These are phyloP conservation scores for Gambelia wislizenii DNA, from an alignment of 2,797 vertebrate species.

Conservation along the genomic window DNA sequence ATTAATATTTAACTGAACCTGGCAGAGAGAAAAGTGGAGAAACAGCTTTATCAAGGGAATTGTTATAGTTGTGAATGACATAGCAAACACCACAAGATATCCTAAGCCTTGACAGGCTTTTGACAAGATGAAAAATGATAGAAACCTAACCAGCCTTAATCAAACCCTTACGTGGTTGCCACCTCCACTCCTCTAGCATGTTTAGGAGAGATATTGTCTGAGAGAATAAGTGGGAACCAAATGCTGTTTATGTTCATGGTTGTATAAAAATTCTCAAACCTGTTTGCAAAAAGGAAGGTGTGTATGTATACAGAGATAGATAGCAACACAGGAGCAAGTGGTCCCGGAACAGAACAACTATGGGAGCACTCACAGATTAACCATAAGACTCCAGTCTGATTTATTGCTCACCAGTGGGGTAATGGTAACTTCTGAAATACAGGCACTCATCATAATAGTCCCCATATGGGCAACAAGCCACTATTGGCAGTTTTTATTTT, in stretches of 20 bases:
- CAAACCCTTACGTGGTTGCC: neutral
- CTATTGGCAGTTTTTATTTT: neutral
- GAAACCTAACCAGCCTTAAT: neutral
- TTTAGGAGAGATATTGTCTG: neutral
- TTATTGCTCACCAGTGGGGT: neutral
- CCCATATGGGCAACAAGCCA: neutral
- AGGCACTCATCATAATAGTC: neutral
- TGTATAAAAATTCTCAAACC: neutral
- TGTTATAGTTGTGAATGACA: neutral
- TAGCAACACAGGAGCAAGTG: neutral
- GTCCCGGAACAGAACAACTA: neutral
- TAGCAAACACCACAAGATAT: neutral
- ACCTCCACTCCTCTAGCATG: neutral
- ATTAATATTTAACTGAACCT: constrained; percentile 25
- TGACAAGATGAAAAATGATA: neutral
- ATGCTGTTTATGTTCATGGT: too few relatives aligned
- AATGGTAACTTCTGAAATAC: neutral
- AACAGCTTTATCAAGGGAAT: neutral
- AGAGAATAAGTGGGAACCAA: neutral
- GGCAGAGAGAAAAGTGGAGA: constrained; percentile 13
- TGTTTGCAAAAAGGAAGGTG: neutral
- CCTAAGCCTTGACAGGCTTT: neutral
- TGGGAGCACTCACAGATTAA: neutral
- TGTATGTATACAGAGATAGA: neutral
- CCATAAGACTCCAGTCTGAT: neutral